These are phyloP conservation scores for Euura lappo DNA, from an alignment of 1,140 invertebrate species.

Conservation along the genomic window DNA sequence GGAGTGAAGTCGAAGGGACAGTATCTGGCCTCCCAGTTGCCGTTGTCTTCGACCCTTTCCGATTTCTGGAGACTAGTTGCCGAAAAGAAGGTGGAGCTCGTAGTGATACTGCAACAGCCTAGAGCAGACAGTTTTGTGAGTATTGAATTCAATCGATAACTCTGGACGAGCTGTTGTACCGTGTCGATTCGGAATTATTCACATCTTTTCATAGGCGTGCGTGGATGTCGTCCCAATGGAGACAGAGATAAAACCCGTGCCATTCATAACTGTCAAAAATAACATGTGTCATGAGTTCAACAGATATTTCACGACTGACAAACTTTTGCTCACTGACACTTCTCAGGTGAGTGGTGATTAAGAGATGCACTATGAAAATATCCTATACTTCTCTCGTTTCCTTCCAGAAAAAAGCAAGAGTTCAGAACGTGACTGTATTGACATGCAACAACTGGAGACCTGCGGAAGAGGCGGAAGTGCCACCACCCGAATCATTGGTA, in stretches of 20 bases:
- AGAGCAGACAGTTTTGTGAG: slow-evolving; percentile 32
- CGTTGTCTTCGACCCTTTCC: slow-evolving; percentile 83
- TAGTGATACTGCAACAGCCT: slow-evolving; percentile 65
- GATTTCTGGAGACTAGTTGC: slow-evolving; percentile 94
- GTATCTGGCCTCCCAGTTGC: slow-evolving; percentile 88
- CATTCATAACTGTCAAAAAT: slow-evolving; percentile 31
- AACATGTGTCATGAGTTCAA: slow-evolving; percentile 19
- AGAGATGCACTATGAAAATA: background rate
- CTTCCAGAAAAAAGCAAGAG: background rate
- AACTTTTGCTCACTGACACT: slow-evolving; percentile 30
- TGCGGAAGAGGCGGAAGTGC: slow-evolving; percentile 27
- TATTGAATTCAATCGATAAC: background rate
- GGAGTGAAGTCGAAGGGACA: slow-evolving; percentile 62
- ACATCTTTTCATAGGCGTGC: slow-evolving; percentile 27
- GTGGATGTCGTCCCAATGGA: slow-evolving; percentile 29
- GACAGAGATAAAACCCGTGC: slow-evolving; percentile 32
- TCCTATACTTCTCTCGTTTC: no score
- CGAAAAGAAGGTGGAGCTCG: slow-evolving; percentile 68
- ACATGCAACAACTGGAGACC: slow-evolving; percentile 34
- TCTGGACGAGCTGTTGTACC: no score
- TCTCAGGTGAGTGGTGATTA: slow-evolving; percentile 30
- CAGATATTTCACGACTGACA: slow-evolving; percentile 27
- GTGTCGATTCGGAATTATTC: no score
- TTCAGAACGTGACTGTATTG: slow-evolving; percentile 32
- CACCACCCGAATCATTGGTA: slow-evolving; percentile 27